Evolutionary conservation across 1,140 invertebrate genomes (phyloP), one percentile per base, ranked within the genome.

Genomic region (Hyphantria cunea): DNA sequence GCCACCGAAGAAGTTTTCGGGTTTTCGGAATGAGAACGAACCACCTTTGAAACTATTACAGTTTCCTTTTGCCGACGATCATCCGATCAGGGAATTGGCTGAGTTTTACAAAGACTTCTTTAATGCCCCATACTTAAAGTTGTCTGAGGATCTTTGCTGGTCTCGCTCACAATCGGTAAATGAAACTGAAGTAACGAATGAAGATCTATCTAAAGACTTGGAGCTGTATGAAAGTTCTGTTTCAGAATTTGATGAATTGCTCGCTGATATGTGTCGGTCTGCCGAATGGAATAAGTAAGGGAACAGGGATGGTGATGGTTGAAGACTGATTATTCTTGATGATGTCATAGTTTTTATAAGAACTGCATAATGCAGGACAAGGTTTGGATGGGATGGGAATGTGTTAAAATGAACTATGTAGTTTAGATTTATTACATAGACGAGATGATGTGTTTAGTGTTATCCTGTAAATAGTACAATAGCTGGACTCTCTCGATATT

Each of bases 91-190:
- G n/a, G 86, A 90, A 60, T 52, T 89, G 44, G 86, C 88, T 0
- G 88, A 90, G 59, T 90, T 90, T 71, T 90, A 90, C 58, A 89
- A 89, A 61, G 88, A 90, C 15, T 86, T 90, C 48, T 90, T 90
- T 58, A 90, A 90, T 51, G 88, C 88, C 3, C 88, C 88, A 15
- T 81, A 87, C 73, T 76, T 89, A 41, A 89, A 88, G 39, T 58
- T 88, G 15, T 49, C 78, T 0, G 80, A 83, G 41, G 32, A 44
- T 61, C 59, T 9, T 39, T 39, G 2, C 37, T 72, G 72, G 25
- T 63, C 54, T 10, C 75, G 63, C 45, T 34, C 60, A 0, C 75
- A 76, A 11, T 73, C 61, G n/a, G 62, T 83, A 10, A 76, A 77
- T 37, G 74, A 77, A 33, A 13, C 73, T 6, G 82, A 82, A 61